Evolutionary conservation across 2,888 invertebrate species (phyloP), one percentile per base, ranked within the genome.

Genomic region (Slavum lentiscoides): DNA sequence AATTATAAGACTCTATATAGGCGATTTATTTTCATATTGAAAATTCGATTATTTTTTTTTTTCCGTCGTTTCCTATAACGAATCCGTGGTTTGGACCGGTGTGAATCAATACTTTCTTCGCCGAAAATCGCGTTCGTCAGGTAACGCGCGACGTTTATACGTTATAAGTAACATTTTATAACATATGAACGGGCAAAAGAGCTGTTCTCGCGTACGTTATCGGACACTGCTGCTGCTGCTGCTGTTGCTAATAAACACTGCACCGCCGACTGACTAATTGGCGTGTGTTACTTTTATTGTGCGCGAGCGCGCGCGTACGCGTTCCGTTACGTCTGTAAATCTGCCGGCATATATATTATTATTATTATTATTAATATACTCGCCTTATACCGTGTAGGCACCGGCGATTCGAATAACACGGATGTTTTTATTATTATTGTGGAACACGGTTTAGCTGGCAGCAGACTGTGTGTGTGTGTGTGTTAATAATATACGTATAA

Each of bases 301-400:
- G 53, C 55, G 55, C 74, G 53, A 39, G 62, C 70, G 53, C 55
- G 55, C 74, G 53, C 62, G 64, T 64, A 30, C 62, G 62, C 70
- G 43, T 80, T 72, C 70, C 77, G 77, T 70, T 80, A 80, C 77
- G 77, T 80, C n/a, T 77, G 61, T 70, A 55, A 30, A 77, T 77
- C 58, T 30, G 30, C 43, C 43, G 43, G 43, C 7, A 9, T 43
- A 43, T 9, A n/a, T n/a, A n/a, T n/a, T n/a, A n/a, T n/a, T n/a
- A n/a, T n/a, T n/a, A 49, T 9, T 30, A 30, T 30, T 30, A 30
- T 30, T 30, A 61, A 61, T 59, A 49, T 13, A 15, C 43, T 43
- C 9, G 58, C 23, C 67, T 69, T 21, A n/a, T n/a, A 30, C 30
- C 30, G 30, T 30, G 30, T 30, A n/a, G n/a, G 43, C 23, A 43